Conservation (phyloP, 2,113 vertebrate species). For the Eidolon helvum region DNA sequence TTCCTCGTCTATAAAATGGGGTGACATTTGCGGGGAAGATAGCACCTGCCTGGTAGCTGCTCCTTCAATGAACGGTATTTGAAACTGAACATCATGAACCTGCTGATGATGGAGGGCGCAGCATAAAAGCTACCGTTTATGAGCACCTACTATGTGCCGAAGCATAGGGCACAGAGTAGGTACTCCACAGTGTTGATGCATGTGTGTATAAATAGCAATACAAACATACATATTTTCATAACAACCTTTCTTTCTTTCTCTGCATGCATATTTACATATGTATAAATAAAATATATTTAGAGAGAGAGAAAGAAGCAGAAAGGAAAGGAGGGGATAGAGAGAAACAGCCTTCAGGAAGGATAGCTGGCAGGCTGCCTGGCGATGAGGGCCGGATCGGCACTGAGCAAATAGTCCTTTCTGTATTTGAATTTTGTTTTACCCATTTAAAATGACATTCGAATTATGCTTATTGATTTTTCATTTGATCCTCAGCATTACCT, state of each 20-base stretch:
- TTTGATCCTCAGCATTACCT: neutral
- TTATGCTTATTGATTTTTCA: neutral
- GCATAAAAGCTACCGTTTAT: neutral
- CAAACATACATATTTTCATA: neutral
- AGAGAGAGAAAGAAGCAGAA: neutral
- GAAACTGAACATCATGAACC: neutral
- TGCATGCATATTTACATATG: neutral
- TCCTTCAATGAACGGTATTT: neutral
- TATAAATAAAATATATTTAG: neutral
- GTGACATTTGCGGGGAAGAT: neutral
- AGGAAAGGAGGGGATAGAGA: too few relatives aligned
- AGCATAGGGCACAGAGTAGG: accelerated
- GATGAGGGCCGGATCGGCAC: neutral
- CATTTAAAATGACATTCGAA: neutral
- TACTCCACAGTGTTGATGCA: accelerated
- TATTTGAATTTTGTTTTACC: neutral
- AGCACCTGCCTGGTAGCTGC: neutral
- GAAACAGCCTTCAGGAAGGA: neutral
- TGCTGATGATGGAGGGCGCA: neutral
- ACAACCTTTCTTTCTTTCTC: neutral
- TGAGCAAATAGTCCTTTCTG: neutral
- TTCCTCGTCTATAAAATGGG: neutral
- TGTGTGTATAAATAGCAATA: too few relatives aligned
- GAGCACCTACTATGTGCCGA: neutral
- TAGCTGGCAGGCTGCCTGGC: neutral